Conservation (phyloP, 2,888 invertebrate genomes). For the Entomobrya proxima region DNA sequence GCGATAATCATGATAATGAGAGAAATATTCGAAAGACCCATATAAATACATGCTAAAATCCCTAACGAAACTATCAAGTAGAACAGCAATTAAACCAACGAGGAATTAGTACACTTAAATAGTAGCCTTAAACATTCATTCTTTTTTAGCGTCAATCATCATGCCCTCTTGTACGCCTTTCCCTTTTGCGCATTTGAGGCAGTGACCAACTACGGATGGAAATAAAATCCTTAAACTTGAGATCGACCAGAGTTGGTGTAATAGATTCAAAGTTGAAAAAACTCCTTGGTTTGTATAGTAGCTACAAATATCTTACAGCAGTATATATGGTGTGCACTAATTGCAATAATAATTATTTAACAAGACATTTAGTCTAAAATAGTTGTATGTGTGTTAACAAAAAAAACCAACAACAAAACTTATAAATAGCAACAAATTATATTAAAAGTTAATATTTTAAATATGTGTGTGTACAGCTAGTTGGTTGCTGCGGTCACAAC, state of each 20-base stretch:
- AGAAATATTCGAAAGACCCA: constrained; percentile 19
- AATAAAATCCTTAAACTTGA: constrained; percentile 55
- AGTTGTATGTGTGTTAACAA: not conserved
- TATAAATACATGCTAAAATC: not conserved
- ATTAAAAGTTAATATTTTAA: not conserved
- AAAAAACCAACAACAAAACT: constrained; percentile 14
- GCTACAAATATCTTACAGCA: constrained; percentile 45
- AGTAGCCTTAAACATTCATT: too few species aligned
- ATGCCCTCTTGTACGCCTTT: not conserved
- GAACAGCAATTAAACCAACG: too few species aligned
- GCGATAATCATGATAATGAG: not conserved
- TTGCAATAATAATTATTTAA: not conserved
- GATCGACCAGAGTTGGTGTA: constrained; percentile 62
- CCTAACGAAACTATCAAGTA: not conserved
- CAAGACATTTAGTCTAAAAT: too few species aligned
- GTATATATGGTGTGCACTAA: too few species aligned
- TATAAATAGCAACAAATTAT: constrained; percentile 16
- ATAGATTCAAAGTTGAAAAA: constrained; percentile 62
- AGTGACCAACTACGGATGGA: constrained; percentile 39
- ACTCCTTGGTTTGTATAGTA: constrained; percentile 21
- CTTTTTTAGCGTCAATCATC: too few species aligned
- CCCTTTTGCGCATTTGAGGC: constrained; percentile 1
- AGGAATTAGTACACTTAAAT: too few species aligned
- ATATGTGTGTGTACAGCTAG: constrained; percentile 23
- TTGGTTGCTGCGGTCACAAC: constrained; percentile 53